Evolutionary conservation across 1,140 invertebrate species (phyloP), one percentile per base, ranked within the genome.

Genomic region (Drosophila bipectinata): DNA sequence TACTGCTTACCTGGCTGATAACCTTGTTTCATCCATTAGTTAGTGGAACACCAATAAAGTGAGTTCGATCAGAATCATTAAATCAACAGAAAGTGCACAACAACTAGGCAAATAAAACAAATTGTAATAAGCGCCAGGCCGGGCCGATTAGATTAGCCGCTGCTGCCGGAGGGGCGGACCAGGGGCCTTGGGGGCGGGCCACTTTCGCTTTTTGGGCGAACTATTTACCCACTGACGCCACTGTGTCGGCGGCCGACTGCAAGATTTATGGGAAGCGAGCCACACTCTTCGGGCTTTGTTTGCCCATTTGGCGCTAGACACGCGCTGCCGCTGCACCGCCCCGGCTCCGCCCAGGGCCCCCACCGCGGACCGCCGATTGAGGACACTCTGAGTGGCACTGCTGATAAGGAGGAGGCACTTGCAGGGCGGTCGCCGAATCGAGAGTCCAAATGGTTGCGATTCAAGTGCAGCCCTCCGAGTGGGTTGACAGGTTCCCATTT

Each of bases 221-320:
- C 66, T 91, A 76, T 91, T 91, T 91, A 67, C 89, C 48, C 67
- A 89, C 63, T 91, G 90, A 91, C 90, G 89, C 90, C 90, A 91
- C 90, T 83, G 69, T 91, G 90, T 90, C 90, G 90, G 89, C 81
- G 69, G 69, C 69, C 68, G 66, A 72, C 77, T 72, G 72, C 83
- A 90, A 90, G 88, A 90, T 90, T 90, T 90, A 90, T 88, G 88
- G 79, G 79, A 49, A 90, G 67, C 58, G 59, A n/a, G 55, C 62
- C 47, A 32, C 51, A 32, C 51, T 45, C 48, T 45, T 9, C 34
- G 30, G 61, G 47, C 26, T 76, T 77, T 84, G 80, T 83, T 83
- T 83, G 80, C 80, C 80, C 67, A 75, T 66, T 85, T 85, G 82
- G 82, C 82, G 82, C 82, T 85, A 78, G 69, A 80, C 64, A 74